A percentile compares a stretch with the other conserved stretches of the same genome.
Evolutionary conservation across 2,113 vertebrate species (phyloP).

Genomic region (Chlorodrepanis virens): DNA sequence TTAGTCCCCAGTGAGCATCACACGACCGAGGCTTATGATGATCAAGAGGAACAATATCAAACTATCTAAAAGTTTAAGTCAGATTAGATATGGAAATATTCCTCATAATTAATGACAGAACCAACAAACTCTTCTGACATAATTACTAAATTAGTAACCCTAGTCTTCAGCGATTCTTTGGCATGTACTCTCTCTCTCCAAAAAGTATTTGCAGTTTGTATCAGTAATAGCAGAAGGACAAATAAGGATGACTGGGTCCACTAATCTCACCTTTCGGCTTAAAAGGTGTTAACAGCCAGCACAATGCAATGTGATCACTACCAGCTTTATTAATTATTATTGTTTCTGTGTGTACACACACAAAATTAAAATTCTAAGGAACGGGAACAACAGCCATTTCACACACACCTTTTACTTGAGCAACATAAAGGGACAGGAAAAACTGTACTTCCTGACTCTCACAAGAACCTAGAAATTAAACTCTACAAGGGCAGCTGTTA

Average conservation of each 20-base stretch:
- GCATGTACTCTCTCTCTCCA: background rate
- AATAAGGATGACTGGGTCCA: background rate
- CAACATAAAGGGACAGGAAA: background rate
- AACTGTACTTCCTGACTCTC: background rate
- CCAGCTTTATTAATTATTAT: background rate
- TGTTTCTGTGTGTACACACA: background rate
- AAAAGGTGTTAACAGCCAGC: background rate
- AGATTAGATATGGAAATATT: background rate
- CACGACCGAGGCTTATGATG: background rate
- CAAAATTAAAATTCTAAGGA: background rate
- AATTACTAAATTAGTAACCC: background rate
- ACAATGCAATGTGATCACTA: background rate
- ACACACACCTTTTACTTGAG: background rate
- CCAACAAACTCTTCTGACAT: background rate
- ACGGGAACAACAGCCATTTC: background rate
- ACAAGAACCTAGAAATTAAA: background rate
- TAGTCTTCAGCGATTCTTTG: background rate
- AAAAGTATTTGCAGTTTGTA: background rate
- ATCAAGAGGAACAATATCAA: background rate
- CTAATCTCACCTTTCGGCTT: background rate
- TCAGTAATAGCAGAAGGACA: background rate
- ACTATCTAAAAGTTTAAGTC: background rate
- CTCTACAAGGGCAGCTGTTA: background rate
- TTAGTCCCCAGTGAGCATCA: background rate
- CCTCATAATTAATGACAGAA: background rate